phyloP scores from a whole-genome alignment of 2,888 invertebrate species.

The Cepaea hortensis region DNA sequence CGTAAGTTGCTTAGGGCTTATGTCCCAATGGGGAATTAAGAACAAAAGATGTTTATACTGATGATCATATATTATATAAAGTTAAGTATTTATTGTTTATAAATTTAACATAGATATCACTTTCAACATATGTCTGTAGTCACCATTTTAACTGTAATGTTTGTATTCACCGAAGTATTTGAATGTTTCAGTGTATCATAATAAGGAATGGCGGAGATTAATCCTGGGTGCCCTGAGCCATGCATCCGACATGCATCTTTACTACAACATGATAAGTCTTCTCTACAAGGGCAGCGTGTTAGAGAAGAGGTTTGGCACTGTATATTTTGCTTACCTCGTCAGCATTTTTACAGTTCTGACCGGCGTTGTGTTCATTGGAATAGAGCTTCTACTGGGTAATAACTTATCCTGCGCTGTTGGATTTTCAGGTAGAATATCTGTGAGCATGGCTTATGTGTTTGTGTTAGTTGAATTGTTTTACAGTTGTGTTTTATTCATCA shows the following conservation, averaged over 20 bases:
- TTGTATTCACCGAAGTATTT: conserved; percentile 54
- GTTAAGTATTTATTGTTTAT: too few relatives aligned
- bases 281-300: conserved; percentile 80
- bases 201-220: conserved; percentile 72
- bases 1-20: too few relatives aligned
- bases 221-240: conserved; percentile 80
- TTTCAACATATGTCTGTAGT: too few relatives aligned
- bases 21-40: too few relatives aligned
- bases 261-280: conserved; percentile 83
- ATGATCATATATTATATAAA: too few relatives aligned
- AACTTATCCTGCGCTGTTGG: conserved; percentile 81
- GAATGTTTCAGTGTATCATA: conserved; percentile 72
- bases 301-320: conserved; percentile 79
- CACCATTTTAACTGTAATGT: too few relatives aligned
- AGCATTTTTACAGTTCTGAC: conserved; percentile 78
- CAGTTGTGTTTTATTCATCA: neutral
- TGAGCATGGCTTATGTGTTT: neutral
- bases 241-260: conserved; percentile 82
- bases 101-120: too few relatives aligned
- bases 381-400: conserved; percentile 77
- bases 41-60: too few relatives aligned
- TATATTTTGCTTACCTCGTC: conserved; percentile 79
- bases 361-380: conserved; percentile 78
- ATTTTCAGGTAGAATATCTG: conserved; percentile 79
- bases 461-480: neutral